Evolutionary conservation across 1,140 invertebrate species (phyloP).

Genomic region (Drosophila ambigua): DNA sequence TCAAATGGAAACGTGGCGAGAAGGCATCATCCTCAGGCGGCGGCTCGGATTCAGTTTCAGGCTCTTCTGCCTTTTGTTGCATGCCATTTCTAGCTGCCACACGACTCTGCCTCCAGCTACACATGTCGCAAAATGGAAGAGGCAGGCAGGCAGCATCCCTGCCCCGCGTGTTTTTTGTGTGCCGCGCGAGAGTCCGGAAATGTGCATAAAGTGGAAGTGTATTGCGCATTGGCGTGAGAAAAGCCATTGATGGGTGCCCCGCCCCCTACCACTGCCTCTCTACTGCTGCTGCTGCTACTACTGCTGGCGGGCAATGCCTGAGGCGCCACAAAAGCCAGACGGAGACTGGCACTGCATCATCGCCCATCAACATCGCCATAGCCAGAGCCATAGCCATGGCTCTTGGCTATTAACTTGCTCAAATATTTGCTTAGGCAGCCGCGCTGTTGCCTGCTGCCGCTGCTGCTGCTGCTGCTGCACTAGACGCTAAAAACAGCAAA

Average conservation of each 20-base stretch:
- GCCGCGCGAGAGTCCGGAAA: constrained; percentile 62
- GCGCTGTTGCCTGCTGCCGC: constrained; percentile 15
- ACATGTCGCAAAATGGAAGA: constrained; percentile 23
- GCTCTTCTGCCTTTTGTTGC: constrained; percentile 40
- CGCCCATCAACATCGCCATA: constrained; percentile 45
- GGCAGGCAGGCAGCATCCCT: too few species aligned
- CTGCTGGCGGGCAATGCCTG: constrained; percentile 19
- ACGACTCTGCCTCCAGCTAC: constrained; percentile 26
- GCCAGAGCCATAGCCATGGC: constrained; percentile 29
- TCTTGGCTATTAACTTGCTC: constrained; percentile 75
- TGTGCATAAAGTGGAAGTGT: constrained; percentile 80
- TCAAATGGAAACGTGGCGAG: constrained; percentile 64
- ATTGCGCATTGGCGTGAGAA: constrained; percentile 63
- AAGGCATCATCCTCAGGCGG: constrained; percentile 30
- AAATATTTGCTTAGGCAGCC: constrained; percentile 75
- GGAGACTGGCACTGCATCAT: constrained; percentile 44
- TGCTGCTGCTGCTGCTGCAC: constrained; percentile 33
- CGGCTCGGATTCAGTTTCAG: neutral
- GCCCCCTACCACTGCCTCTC: neutral
- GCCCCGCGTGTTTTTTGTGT: constrained; percentile 15
- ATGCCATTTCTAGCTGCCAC: constrained; percentile 33
- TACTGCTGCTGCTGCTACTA: constrained; percentile 1
- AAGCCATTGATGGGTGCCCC: constrained; percentile 35
- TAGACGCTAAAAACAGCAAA: constrained; percentile 63
- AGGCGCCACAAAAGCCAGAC: constrained; percentile 52